Evolutionary conservation across 2,113 vertebrate genomes (phyloP), one percentile per base, ranked within the genome.

Genomic region (Origma solitaria): DNA sequence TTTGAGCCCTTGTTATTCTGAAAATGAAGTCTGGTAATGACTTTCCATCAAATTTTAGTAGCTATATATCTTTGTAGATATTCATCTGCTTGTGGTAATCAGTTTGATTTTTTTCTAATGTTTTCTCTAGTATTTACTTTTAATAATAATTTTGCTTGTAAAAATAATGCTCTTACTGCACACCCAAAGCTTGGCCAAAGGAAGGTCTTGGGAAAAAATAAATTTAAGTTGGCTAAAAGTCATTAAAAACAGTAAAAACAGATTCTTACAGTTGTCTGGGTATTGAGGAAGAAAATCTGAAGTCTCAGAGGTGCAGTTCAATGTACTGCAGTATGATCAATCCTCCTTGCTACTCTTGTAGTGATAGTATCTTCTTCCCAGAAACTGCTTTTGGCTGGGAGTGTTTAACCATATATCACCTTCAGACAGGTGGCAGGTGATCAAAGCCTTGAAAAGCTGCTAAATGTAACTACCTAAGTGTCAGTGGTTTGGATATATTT

Each of bases 391-490:
- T 94, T 95, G 82, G 44, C 93, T 94, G 64, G 45, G 49, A 64
- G 37, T 40, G 47, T 94, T 96, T 96, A 92, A 86, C 92, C 72
- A 61, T 65, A 27, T 64, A 96, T 90, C 93, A 92, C 75, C 88
- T 92, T 93, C 87, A 95, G 82, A 85, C 58, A 90, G 79, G 88
- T 78, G 82, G 82, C 87, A 94, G 90, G 60, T 82, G 68, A 96
- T 96, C 94, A 97, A 91, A 97, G 83, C 40, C 75, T 94, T 93
- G 69, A 87, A 95, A 95, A 95, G 78, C 84, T 88, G 83, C 83
- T 97, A 87, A 95, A 60, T 88, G 84, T 95, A 93, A 94, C 80
- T 91, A 93, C 54, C 72, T 47, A 93, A 95, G 87, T 88, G 86
- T 91, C 81, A 91, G 15, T 84, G 79, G 65, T 78, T 89, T 70